A percentile compares a stretch with the other conserved stretches of the same genome.
phyloP scores from a whole-genome alignment of 2,797 vertebrate genomes.

The Capromys pilorides region DNA sequence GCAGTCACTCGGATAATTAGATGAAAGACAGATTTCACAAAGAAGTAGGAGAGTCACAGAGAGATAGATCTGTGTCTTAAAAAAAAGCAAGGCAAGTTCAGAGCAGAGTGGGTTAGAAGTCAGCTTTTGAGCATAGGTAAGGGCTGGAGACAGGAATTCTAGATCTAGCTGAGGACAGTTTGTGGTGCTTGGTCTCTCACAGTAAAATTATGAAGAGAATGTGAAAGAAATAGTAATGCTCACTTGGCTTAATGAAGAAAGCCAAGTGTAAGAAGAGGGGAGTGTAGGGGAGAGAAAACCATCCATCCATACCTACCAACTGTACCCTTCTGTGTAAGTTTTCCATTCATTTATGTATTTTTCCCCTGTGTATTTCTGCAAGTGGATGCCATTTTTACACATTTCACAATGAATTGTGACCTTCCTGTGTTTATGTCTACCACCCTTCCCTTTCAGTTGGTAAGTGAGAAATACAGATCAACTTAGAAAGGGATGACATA shows the following conservation, averaged over 20 bases:
- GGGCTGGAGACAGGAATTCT: neutral
- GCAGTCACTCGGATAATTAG: neutral
- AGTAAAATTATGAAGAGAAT: neutral
- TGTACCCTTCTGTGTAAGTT: neutral
- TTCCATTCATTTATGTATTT: neutral
- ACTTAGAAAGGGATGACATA: neutral
- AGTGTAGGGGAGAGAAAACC: neutral
- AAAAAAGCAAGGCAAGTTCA: neutral
- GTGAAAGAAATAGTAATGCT: neutral
- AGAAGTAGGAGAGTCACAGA: neutral
- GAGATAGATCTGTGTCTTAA: too few species aligned
- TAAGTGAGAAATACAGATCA: constrained; percentile 10
- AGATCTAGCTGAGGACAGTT: neutral
- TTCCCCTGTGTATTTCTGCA: neutral
- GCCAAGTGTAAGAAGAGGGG: neutral
- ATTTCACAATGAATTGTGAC: constrained; percentile 30
- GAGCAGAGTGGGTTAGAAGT: neutral
- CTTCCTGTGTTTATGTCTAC: neutral
- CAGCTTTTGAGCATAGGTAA: neutral
- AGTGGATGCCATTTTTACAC: constrained; percentile 6
- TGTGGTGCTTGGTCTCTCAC: neutral
- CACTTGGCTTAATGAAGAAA: neutral
- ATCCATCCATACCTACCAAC: too few species aligned
- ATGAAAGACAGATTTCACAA: neutral
- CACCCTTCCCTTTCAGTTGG: neutral